Base-by-base conservation (phyloP, 37 sponge, comb jelly and placozoan genomes). In the Amphimedon queenslandica region DNA sequence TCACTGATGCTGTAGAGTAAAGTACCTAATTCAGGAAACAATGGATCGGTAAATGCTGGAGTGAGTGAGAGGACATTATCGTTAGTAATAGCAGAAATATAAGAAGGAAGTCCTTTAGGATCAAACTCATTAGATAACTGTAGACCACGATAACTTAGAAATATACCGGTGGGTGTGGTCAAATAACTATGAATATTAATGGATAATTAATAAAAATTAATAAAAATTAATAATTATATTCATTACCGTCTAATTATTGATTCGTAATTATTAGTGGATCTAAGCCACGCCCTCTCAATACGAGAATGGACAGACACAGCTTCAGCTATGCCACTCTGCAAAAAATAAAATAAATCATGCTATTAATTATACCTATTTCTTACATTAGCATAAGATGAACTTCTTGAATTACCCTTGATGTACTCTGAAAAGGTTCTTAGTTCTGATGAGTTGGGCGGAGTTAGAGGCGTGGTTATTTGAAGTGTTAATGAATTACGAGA, bases 111-210 rank as follows among this genome's bases (percentile, higher is more conserved):
- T 5, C 25, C 21, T 1, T 32, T 1, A 1, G 84, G 77, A 0
- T 4, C 18, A 63, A 77, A 77, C 24, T 55, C 57, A 2, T 35
- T 16, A 27, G 0, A 24, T 11, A 72, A 60, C 16, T 70, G 73
- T 16, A 42, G n/a, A 34, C 65, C 40, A 57, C 78, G 84, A 66
- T 67, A 77, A 40, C 73, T 72, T 1, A 84, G 78, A 42, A 77
- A 84, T 27, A 73, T 28, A 8, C 84, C 84, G 43, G 70, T 60
- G 55, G 77, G 72, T 4, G 84, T 83, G 42, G 77, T 77, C 65
- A 83, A 41, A 30, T 83, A 77, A 6, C 84, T 83, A 60, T 6
- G 5, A 6, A n/a, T 11, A n/a, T 25, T 60, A 60, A 13, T 13
- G 51, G 51, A n/a, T n/a, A n/a, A n/a, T n/a, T n/a, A n/a, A n/a